Evolutionary conservation across 2,888 invertebrate species (phyloP), one percentile per base, ranked within the genome.

Genomic region (Carabus problematicus): DNA sequence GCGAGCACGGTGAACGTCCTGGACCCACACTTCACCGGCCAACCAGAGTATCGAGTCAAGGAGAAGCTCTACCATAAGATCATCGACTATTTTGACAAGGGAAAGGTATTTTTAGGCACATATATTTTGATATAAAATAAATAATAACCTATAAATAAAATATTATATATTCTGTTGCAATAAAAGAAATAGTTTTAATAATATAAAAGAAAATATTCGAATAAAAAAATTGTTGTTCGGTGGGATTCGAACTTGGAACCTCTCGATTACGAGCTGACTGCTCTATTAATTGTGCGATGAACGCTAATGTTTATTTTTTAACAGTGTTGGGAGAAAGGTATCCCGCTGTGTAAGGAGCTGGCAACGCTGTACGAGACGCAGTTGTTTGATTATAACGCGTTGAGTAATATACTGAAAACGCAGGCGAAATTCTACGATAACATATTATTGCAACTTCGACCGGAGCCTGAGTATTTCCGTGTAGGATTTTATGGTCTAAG

Each of bases 401-500:
- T 97, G 12, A 93, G 95, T 74, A 89, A 92, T 72, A 91, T 94
- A 71, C 83, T 97, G 71, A 90, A 91, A 75, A 89, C 89, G 61
- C 93, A 96, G 82, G 96, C 98, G 0, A 91, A 90, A 70, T 97
- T 97, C 82, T 91, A 95, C 75, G 94, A 95, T 81, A 94, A 96
- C 71, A 95, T 97, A 75, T 82, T 97, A 78, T 92, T 91, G 4
- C 90, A 95, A 78, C 84, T 95, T 60, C 85, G 97, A 71, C 95
- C 94, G 0, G 96, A 97, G 77, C 96, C 96, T 0, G 95, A 97
- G 81, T 98, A 97, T 80, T 98, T 97, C 80, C 85, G 96, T 60
- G 97, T 98, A 62, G 97, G 96, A 8, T 98, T 96, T 82, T 97
- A 95, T 77, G 98, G 97, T 14, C 88, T 93, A 76, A 93, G 93